Conservation (phyloP, 1,140 invertebrate species). For the Trichogramma pretiosum region DNA sequence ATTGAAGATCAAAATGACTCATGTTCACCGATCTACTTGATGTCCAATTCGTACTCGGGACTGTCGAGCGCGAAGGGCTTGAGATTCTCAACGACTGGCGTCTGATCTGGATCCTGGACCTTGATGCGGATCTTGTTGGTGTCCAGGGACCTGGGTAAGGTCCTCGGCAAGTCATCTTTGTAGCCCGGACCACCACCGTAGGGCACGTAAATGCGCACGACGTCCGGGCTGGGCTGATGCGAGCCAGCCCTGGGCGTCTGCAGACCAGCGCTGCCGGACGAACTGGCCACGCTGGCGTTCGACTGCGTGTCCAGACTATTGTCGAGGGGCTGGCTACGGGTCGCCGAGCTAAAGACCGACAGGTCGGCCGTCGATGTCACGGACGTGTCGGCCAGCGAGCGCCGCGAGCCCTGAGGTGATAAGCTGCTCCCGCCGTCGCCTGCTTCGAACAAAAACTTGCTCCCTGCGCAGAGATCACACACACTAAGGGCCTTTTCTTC, state of each 20-base stretch:
- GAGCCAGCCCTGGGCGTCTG: constrained; percentile 58
- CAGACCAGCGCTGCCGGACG: constrained; percentile 50
- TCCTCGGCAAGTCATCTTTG: constrained; percentile 48
- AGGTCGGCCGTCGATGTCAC: constrained; percentile 74
- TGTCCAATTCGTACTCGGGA: constrained; percentile 45
- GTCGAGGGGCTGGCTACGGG: constrained; percentile 61
- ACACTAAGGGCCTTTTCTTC: no score
- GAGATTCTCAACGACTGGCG: constrained; percentile 60
- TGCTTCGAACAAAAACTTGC: constrained; percentile 59
- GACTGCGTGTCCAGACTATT: constrained; percentile 67
- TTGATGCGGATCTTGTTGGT: constrained; percentile 45
- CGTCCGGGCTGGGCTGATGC: constrained; percentile 55
- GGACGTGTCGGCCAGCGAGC: constrained; percentile 72
- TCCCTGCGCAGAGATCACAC: constrained; percentile 36
- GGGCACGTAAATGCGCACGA: constrained; percentile 68
- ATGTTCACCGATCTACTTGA: constrained; percentile 42
- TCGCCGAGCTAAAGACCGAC: constrained; percentile 66
- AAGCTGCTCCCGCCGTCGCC: constrained; percentile 60
- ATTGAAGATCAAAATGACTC: no score
- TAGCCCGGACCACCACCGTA: constrained; percentile 51
- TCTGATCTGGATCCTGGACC: constrained; percentile 59
- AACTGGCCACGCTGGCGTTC: constrained; percentile 58
- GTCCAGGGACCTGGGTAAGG: constrained; percentile 43
- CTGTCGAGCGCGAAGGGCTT: constrained; percentile 50
- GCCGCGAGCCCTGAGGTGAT: constrained; percentile 59